Evolutionary conservation across 2,113 vertebrate genomes (phyloP), one percentile per base, ranked within the genome.

Genomic region (Pelecanoides urinatrix): DNA sequence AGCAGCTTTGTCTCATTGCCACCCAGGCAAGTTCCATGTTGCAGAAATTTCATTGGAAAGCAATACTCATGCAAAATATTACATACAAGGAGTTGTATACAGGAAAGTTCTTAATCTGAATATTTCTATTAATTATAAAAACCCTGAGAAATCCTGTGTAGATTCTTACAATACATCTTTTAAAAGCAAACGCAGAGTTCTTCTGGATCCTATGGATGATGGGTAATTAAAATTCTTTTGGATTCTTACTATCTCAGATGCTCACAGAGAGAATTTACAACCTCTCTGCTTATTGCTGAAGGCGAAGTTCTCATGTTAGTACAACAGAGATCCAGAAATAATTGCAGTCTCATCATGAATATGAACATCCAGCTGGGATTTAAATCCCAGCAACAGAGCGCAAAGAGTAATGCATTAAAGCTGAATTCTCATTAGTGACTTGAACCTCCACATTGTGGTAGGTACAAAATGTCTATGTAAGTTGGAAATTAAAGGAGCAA

Each of bases 351-450:
- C 75, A 47, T 92, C 70, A 95, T 91, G 86, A 93, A 90, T 94
- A 78, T 86, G 74, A 95, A 91, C 92, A 94, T 92, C 86, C 95
- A 96, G 65, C 61, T 96, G 94, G 86, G 92, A 81, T 84, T 96
- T 91, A 81, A 96, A 92, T 94, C 74, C 50, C 61, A 76, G 68
- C 1, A 3, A 56, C 3, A 13, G 61, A 94, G 65, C 21, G 2
- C 78, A 78, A 92, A 91, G 75, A 25, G 38, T 90, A 88, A 87
- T 73, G 44, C 22, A 22, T 66, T 86, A 61, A 88, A 90, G 72
- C 58, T 78, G 47, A 78, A 83, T 89, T 91, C 83, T 95, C 50
- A 66, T 81, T 90, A 96, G 74, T 30, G n/a, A 90, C 67, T 86
- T 38, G 38, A 88, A 84, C 27, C 11, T 83, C 67, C 13, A 1